phyloP scores from a whole-genome alignment of 2,888 invertebrate species.

The Tortrix viridana region DNA sequence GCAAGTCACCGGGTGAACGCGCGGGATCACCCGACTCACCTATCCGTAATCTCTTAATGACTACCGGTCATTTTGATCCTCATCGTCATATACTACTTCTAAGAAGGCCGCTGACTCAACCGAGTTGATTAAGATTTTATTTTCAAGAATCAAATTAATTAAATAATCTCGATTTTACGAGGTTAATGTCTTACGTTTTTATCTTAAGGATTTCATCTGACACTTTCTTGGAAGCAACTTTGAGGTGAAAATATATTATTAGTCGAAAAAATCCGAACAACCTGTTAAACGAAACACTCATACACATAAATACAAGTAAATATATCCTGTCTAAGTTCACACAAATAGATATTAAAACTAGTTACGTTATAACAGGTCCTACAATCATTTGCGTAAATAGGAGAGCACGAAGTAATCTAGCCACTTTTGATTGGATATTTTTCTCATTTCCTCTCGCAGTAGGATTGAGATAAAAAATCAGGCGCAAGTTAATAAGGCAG shows the following conservation, averaged over 20 bases:
- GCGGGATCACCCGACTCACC: conserved; percentile 21
- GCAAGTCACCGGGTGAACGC: conserved; percentile 5
- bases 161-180: neutral
- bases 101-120: conserved; percentile 32
- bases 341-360: neutral
- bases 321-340: neutral
- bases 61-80: conserved; percentile 61
- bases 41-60: conserved; percentile 59
- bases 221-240: conserved; percentile 11
- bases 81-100: conserved; percentile 39
- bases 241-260: too few species aligned
- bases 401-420: conserved; percentile 38
- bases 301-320: neutral
- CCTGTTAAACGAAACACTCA: too few species aligned
- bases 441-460: conserved; percentile 58
- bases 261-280: too few species aligned
- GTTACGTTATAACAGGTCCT: conserved; percentile 23
- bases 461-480: conserved; percentile 9
- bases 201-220: neutral
- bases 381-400: conserved; percentile 42
- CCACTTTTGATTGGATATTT: conserved; percentile 53
- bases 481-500: conserved; percentile 6
- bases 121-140: conserved; percentile 26
- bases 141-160: conserved; percentile 19
- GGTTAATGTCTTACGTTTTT: neutral